Base-by-base conservation (phyloP, 2,113 vertebrate species). In the Peromyscus polionotus region DNA sequence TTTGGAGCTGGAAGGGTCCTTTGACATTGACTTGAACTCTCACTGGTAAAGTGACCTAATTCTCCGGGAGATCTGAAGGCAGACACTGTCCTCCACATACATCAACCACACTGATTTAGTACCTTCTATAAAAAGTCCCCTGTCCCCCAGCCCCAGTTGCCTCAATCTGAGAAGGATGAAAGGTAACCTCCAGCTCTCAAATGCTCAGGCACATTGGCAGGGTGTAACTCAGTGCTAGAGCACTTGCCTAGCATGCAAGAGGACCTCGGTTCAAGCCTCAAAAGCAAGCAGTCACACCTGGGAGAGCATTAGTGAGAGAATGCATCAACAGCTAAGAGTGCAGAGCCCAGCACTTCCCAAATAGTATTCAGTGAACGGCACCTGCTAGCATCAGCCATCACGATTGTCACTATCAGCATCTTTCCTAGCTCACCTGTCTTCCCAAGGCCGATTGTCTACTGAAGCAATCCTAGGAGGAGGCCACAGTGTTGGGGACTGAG, bases 401-500 rank as follows among this genome's bases (percentile, higher is more conserved):
- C 7, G n/a, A 63, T 0, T 14, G 26, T 11, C 36, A 39, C 1
- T 0, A 5, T 24, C 79, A 59, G 19, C 33, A 24, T 7, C 39
- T 65, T 86, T 8, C 14, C 14, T 16, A 26, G 17, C 39, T 3
- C 39, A 67, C 61, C 61, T 19, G 83, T 26, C 61, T 85, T 65
- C n/a, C 26, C 14, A 10, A 42, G 39, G 26, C 26, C 26, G 42
- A 28, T 26, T 65, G 26, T 28, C 39, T 65, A 7, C 24, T 6
- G 39, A 84, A 16, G n/a, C 39, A 65, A 65, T 31, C 26, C 8
- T 6, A 42, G 83, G 61, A 31, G 14, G 33, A 39, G 83, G 39
- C 39, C 83, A n/a, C n/a, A 36, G 22, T 57, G 20, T 39, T 19
- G 4, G 36, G 4, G 31, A 10, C 67, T 51, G 31, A n/a, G 33